These are phyloP conservation scores for Sepioteuthis lessoniana DNA, from an alignment of 2,888 invertebrate genomes.

Conservation along the genomic window DNA sequence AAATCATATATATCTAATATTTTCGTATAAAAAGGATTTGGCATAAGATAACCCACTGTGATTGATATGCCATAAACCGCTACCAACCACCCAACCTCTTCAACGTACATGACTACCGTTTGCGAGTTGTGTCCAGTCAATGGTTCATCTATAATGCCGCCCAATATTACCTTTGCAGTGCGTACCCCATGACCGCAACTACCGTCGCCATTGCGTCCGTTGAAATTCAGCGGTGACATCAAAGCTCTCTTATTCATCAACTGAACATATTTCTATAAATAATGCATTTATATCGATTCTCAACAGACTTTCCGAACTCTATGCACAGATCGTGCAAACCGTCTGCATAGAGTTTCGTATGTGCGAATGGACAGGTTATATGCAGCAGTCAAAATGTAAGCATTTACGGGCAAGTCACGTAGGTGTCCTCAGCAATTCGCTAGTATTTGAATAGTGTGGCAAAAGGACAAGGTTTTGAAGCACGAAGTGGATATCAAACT, in stretches of 20 bases:
- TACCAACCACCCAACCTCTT: too few relatives aligned
- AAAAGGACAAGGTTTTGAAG: too few relatives aligned
- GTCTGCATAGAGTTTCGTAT: background rate
- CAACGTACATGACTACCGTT: background rate
- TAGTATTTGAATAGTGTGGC: background rate
- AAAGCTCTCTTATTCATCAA: background rate
- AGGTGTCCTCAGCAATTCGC: background rate
- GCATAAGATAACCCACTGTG: too few relatives aligned
- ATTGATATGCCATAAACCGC: too few relatives aligned
- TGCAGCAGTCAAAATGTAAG: background rate
- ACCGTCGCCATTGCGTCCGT: background rate
- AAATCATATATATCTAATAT: too few relatives aligned
- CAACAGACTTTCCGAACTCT: background rate
- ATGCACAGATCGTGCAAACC: background rate
- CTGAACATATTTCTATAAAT: slow-evolving; percentile 4
- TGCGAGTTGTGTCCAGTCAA: background rate
- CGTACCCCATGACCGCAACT: background rate
- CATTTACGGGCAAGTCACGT: background rate
- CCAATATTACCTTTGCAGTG: background rate
- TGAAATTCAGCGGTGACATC: background rate
- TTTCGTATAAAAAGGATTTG: too few relatives aligned
- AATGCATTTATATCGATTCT: slow-evolving; percentile 4
- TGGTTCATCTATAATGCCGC: background rate
- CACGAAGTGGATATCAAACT: too few relatives aligned
- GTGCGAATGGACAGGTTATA: background rate